phyloP scores from a whole-genome alignment of 2,888 invertebrate genomes.

The Arrhopalites spinosus region DNA sequence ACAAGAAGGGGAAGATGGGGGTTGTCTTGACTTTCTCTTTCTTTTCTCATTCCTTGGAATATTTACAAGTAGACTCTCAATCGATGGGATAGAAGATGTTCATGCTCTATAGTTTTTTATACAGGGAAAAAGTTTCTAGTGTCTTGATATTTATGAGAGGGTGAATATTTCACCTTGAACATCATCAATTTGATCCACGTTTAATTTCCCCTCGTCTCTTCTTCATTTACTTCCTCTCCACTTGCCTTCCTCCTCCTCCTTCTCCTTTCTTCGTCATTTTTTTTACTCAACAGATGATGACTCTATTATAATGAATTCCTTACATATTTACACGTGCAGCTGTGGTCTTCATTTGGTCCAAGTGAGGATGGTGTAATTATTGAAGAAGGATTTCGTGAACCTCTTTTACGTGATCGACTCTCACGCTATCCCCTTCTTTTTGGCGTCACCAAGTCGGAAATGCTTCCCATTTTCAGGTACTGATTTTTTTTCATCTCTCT shows the following conservation, averaged over 20 bases:
- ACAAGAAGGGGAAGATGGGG: not conserved
- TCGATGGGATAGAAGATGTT: no score
- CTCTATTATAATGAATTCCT: slow-evolving; percentile 20
- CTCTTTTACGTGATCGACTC: slow-evolving; percentile 52
- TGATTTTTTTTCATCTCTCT: no score
- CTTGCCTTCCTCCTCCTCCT: not conserved
- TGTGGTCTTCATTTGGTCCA: slow-evolving; percentile 54
- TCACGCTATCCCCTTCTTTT: slow-evolving; percentile 55
- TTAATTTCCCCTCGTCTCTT: not conserved
- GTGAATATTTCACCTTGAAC: slow-evolving; percentile 1
- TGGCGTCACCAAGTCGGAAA: slow-evolving; percentile 54
- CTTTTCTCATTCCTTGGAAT: slow-evolving; percentile 8
- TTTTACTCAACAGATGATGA: slow-evolving; percentile 5
- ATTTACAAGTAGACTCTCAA: not conserved
- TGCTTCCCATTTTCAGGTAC: slow-evolving; percentile 48
- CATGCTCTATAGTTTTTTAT: no score
- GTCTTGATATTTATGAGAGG: no score
- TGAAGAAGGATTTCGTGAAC: slow-evolving; percentile 53
- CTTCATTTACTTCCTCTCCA: not conserved
- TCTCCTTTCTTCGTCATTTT: not conserved
- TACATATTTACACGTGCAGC: slow-evolving; percentile 39
- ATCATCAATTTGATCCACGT: slow-evolving; percentile 11
- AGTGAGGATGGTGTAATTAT: slow-evolving; percentile 55
- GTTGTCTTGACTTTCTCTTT: no score
- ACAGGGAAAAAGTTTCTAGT: no score